Conservation (phyloP, 2,888 invertebrate genomes). For the Eristalis arbustorum region DNA sequence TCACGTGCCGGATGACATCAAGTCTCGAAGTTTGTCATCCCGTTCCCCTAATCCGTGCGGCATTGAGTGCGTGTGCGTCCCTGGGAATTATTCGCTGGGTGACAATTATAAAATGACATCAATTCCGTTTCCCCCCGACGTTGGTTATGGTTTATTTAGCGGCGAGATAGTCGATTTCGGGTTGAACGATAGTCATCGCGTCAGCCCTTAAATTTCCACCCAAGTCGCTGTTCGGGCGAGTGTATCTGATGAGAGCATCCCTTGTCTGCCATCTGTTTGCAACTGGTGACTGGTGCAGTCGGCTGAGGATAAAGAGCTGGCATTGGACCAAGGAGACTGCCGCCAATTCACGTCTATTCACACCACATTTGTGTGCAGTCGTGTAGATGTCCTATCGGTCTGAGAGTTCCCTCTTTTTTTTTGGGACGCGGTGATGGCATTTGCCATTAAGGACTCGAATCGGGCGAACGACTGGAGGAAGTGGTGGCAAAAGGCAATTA, state of each 20-base stretch:
- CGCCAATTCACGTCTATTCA: constrained; percentile 66
- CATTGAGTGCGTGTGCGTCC: neutral
- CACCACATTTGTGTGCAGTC: constrained; percentile 61
- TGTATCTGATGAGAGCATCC: constrained; percentile 8
- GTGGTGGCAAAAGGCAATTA: constrained; percentile 37
- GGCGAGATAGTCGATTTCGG: constrained; percentile 55
- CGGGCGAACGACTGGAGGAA: constrained; percentile 42
- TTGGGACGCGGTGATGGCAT: constrained; percentile 26
- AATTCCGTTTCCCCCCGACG: constrained; percentile 50
- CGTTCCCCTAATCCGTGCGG: neutral
- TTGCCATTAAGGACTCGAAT: constrained; percentile 44
- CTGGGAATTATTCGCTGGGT: constrained; percentile 62
- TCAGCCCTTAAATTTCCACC: constrained; percentile 29
- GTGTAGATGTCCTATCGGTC: constrained; percentile 34
- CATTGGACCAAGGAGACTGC: constrained; percentile 50
- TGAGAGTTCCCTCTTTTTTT: constrained; percentile 32
- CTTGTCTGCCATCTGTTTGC: constrained; percentile 5
- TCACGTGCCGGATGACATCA: constrained; percentile 71
- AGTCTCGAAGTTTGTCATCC: constrained; percentile 49
- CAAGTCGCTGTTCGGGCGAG: constrained; percentile 26
- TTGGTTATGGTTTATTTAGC: constrained; percentile 70
- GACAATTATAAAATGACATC: constrained; percentile 70
- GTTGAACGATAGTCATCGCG: constrained; percentile 47
- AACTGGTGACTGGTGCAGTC: constrained; percentile 7
- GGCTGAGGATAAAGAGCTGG: constrained; percentile 28